Conservation (phyloP, 2,888 invertebrate genomes). For the Dryomyza anilis region DNA sequence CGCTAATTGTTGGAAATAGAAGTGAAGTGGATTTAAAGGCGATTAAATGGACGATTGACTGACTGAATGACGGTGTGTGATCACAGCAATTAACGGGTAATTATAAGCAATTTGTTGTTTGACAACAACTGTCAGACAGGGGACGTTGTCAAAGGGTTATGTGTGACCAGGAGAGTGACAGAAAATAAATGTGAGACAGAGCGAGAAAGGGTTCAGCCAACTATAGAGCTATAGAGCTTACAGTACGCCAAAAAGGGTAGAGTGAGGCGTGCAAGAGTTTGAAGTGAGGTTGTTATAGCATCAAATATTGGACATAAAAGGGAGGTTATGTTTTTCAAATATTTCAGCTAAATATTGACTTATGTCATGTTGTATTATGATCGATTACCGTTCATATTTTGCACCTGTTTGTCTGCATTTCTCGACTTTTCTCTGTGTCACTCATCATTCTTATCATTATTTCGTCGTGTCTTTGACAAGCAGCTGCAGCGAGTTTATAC, state of each 20-base stretch:
- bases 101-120: slow-evolving; percentile 8
- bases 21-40: slow-evolving; percentile 11
- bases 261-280: background rate
- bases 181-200: background rate
- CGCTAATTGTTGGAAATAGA: slow-evolving; percentile 22
- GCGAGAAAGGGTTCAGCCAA: no score
- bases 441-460: background rate
- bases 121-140: slow-evolving; percentile 12
- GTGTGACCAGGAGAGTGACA: no score
- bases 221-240: background rate
- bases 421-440: background rate
- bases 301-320: no score
- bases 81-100: slow-evolving; percentile 8
- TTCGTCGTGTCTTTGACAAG: background rate
- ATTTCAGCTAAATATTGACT: no score
- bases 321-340: no score
- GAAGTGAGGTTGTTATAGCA: background rate
- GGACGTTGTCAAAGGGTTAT: no score
- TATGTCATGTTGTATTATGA: no score
- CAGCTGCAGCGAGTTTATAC: no score
- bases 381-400: no score
- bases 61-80: background rate
- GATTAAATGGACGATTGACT: background rate
- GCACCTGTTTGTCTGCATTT: no score
- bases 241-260: background rate